These are phyloP conservation scores for Patagioenas fasciata DNA, from an alignment of 2,113 vertebrate genomes.

Conservation along the genomic window DNA sequence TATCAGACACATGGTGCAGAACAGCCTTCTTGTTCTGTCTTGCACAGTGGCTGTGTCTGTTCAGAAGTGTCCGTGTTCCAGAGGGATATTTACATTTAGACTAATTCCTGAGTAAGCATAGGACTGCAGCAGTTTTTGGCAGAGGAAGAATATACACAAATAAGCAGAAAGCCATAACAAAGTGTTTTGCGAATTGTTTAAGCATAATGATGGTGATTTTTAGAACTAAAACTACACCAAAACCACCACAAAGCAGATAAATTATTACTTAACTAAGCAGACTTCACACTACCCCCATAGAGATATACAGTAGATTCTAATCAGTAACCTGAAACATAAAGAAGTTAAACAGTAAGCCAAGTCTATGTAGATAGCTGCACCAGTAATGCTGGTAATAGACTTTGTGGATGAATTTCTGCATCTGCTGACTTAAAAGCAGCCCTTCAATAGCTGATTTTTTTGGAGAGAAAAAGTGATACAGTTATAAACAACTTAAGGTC, in stretches of 20 bases:
- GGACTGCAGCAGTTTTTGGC: not conserved
- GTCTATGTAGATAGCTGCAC: not conserved
- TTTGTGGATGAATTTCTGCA: not conserved
- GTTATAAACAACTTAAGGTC: not conserved
- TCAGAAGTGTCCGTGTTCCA: not conserved
- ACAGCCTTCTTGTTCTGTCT: not conserved
- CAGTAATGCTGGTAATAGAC: not conserved
- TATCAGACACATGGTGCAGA: not conserved
- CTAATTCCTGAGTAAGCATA: not conserved
- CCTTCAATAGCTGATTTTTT: not conserved
- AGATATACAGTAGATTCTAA: not conserved
- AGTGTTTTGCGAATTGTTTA: not conserved
- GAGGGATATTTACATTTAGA: not conserved
- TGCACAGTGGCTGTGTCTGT: not conserved
- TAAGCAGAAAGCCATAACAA: not conserved
- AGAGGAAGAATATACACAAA: not conserved
- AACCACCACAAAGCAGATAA: not conserved
- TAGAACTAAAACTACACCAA: not conserved
- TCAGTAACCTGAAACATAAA: not conserved
- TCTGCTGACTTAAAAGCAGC: not conserved
- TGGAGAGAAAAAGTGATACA: not conserved
- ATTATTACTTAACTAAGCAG: not conserved
- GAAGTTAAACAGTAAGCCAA: not conserved
- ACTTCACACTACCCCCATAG: not conserved
- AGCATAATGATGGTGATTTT: not conserved